phyloP scores from a whole-genome alignment of 1,140 invertebrate species.

The Geopemphigus sp. region DNA sequence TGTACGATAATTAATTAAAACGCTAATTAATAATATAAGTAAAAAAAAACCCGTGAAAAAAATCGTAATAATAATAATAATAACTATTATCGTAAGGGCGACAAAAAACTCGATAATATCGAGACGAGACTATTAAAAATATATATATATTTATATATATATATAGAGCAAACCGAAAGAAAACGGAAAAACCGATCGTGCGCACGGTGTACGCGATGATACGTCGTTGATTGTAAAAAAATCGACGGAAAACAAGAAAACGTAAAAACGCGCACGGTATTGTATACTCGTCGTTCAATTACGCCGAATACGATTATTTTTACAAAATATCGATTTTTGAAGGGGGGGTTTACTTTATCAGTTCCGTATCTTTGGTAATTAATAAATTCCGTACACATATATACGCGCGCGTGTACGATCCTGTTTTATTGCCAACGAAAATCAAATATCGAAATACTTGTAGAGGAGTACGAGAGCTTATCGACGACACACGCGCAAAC shows the following conservation, averaged over 20 bases:
- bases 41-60: conserved; percentile 36
- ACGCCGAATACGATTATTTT: neutral
- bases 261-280: conserved; percentile 3
- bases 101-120: neutral
- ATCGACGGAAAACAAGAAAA: neutral
- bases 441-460: conserved; percentile 32
- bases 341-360: conserved; percentile 1
- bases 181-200: neutral
- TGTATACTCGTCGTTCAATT: neutral
- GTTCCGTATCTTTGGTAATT: conserved; percentile 39
- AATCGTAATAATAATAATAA: conserved; percentile 12
- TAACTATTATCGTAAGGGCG: neutral
- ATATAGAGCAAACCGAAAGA: conserved; percentile 20
- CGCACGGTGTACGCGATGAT: too few species aligned
- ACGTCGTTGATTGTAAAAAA: too few species aligned
- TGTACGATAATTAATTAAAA: conserved; percentile 21
- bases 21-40: conserved; percentile 30
- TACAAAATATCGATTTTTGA: conserved; percentile 9
- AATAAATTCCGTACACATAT: conserved; percentile 29
- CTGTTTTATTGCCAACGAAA: conserved; percentile 31
- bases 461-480: neutral
- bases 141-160: too few species aligned
- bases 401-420: conserved; percentile 9
- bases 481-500: too few species aligned
- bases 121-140: too few species aligned